These are phyloP conservation scores for Hirtodrosophila cameraria DNA, from an alignment of 2,888 invertebrate genomes.

Conservation along the genomic window DNA sequence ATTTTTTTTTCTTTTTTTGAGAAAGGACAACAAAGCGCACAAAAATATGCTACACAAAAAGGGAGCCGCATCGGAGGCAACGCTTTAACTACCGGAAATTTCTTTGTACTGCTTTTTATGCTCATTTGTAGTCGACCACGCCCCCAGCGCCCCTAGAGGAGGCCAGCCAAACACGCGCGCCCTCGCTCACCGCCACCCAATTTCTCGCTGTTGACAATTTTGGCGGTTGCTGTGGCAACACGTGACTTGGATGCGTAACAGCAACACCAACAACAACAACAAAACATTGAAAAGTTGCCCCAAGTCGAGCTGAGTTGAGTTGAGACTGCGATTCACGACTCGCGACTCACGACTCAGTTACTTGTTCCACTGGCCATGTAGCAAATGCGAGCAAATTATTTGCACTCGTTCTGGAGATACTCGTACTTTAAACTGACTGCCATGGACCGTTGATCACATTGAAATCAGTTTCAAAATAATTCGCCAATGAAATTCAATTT, in stretches of 20 bases:
- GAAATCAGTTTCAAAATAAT: slow-evolving; percentile 79
- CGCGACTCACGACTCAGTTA: slow-evolving; percentile 32
- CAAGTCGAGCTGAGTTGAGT: slow-evolving; percentile 29
- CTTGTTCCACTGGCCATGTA: slow-evolving; percentile 31
- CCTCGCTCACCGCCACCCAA: slow-evolving; percentile 74
- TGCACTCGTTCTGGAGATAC: slow-evolving; percentile 14
- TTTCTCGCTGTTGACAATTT: slow-evolving; percentile 80
- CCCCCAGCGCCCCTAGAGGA: slow-evolving; percentile 23
- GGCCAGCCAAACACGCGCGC: slow-evolving; percentile 36
- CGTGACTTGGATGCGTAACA: slow-evolving; percentile 76
- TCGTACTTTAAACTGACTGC: slow-evolving; percentile 64
- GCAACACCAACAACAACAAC: slow-evolving; percentile 9
- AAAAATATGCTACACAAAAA: slow-evolving; percentile 62
- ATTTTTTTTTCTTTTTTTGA: slow-evolving; percentile 16
- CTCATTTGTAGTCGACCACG: slow-evolving; percentile 63
- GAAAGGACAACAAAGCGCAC: slow-evolving; percentile 35
- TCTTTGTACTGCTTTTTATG: slow-evolving; percentile 75
- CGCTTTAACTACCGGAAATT: slow-evolving; percentile 79
- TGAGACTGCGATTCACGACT: slow-evolving; percentile 30
- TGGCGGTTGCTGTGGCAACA: slow-evolving; percentile 79
- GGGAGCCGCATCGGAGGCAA: slow-evolving; percentile 46
- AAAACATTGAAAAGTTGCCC: slow-evolving; percentile 49
- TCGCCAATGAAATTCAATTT: slow-evolving; percentile 74
- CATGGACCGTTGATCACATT: slow-evolving; percentile 73
- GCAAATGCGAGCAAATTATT: slow-evolving; percentile 45